Evolutionary conservation across 2,888 invertebrate genomes (phyloP), one percentile per base, ranked within the genome.

Genomic region (Orthosia cruda): DNA sequence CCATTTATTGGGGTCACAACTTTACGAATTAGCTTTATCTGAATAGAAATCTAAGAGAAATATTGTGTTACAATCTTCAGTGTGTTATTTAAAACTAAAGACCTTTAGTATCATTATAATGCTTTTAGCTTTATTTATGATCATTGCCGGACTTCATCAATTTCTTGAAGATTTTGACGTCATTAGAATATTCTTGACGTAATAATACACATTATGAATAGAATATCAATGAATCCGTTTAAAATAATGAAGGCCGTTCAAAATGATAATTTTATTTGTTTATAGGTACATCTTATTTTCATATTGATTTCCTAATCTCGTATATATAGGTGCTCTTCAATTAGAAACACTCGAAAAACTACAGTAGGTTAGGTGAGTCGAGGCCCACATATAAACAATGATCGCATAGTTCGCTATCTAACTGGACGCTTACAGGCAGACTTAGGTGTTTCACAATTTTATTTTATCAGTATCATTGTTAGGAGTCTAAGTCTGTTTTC

Each of bases 101-200:
- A 40, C 40, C 9, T 40, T 40, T 40, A 40, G 40, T 40, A 40
- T 9, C 7, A 40, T 40, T 40, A 40, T 9, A 0, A 9, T 40
- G 40, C 40, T 32, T 32, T 32, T 32, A 58, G 50, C 18, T 13
- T 13, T 47, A 40, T 23, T 45, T n/a, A 32, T 52, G 7, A 47
- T 4, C 16, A 49, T 58, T 63, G 69, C 47, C 23, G 49, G n/a
- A 57, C 45, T 50, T 23, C 13, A 73, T 20, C 45, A 4, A 61
- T 62, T 66, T 47, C n/a, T 50, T 57, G 3, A 20, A n/a, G 9
- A 76, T 12, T 12, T 26, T 58, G 58, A 54, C 40, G 49, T 70
- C 77, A 77, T 18, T 15, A 47, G 0, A 58, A 63, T 58, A 40
- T 20, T 59, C 0, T 77, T 77, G 70, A 77, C 18, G 52, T 26